Conservation (phyloP, 2,797 vertebrate species). For the Discoglossus pictus region DNA sequence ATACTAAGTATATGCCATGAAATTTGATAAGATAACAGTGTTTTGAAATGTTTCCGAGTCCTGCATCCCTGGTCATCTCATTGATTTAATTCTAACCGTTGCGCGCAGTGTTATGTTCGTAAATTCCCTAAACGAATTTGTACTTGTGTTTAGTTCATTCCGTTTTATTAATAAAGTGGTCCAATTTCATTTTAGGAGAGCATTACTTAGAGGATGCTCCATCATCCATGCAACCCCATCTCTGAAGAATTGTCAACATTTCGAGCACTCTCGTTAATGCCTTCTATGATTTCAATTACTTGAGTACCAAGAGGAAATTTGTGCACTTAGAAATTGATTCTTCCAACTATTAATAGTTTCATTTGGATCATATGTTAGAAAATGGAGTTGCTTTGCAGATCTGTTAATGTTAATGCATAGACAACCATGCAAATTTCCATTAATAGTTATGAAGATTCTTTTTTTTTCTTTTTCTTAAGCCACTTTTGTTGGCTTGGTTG, state of each 20-base stretch:
- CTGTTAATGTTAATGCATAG: constrained; percentile 53
- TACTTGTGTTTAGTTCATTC: constrained; percentile 52
- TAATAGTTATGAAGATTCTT: constrained; percentile 41
- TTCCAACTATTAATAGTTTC: constrained; percentile 64
- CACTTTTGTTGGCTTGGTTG: constrained; percentile 15
- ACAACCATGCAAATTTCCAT: constrained; percentile 48
- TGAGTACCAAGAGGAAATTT: constrained; percentile 66
- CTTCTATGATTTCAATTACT: constrained; percentile 70
- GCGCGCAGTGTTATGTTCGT: constrained; percentile 23
- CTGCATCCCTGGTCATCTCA: constrained; percentile 30
- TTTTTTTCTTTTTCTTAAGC: too few species aligned
- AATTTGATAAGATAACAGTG: constrained; percentile 46
- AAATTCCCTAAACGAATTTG: constrained; percentile 46
- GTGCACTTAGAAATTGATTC: constrained; percentile 66
- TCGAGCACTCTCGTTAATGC: constrained; percentile 63
- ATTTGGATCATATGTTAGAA: constrained; percentile 58
- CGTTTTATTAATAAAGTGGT: constrained; percentile 58
- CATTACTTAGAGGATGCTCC: constrained; percentile 58
- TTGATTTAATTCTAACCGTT: constrained; percentile 39
- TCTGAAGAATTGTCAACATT: constrained; percentile 60
- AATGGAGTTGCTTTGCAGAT: constrained; percentile 42
- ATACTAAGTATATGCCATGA: constrained; percentile 42
- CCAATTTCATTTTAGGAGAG: constrained; percentile 58
- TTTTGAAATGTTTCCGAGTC: constrained; percentile 35
- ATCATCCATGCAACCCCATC: constrained; percentile 55